Conservation (phyloP, 1,140 invertebrate genomes). For the Philopotamus ludificatus region DNA sequence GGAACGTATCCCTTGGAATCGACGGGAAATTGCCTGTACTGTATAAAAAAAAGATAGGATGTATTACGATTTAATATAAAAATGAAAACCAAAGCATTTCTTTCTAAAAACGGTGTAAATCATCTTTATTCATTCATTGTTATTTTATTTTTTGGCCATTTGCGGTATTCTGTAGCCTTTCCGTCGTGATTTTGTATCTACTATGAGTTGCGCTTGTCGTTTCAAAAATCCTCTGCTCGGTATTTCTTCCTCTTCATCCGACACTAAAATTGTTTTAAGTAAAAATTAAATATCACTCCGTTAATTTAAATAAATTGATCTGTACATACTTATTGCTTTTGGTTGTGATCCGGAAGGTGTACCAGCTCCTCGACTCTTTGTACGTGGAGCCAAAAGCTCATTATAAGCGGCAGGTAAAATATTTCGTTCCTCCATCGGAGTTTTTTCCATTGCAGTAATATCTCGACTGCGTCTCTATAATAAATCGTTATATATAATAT, state of each 20-base stretch:
- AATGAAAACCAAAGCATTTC: too few relatives aligned
- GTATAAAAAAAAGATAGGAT: too few relatives aligned
- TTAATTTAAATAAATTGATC: neutral
- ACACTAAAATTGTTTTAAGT: conserved; percentile 47
- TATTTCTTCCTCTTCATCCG: conserved; percentile 81
- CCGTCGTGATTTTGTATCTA: conserved; percentile 78
- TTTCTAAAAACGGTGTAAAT: too few relatives aligned
- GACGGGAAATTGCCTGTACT: too few relatives aligned
- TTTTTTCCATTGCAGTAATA: conserved; percentile 33
- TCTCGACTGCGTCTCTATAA: conserved; percentile 27
- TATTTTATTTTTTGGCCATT: conserved; percentile 46
- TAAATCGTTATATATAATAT: too few relatives aligned
- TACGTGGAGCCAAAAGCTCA: conserved; percentile 33
- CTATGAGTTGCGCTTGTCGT: conserved; percentile 76
- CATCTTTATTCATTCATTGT: too few relatives aligned
- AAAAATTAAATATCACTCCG: neutral
- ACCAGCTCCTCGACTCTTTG: conserved; percentile 36
- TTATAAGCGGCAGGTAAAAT: conserved; percentile 33
- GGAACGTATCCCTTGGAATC: too few relatives aligned
- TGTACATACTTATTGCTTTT: conserved; percentile 24
- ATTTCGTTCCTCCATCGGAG: conserved; percentile 29
- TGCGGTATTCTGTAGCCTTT: conserved; percentile 62
- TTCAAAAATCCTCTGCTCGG: conserved; percentile 76
- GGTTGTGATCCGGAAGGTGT: conserved; percentile 33
- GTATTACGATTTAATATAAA: too few relatives aligned